A percentile compares a stretch with the other conserved stretches of the same genome.
Conservation (phyloP, 2,888 invertebrate species). For the Epirrita christyi region DNA sequence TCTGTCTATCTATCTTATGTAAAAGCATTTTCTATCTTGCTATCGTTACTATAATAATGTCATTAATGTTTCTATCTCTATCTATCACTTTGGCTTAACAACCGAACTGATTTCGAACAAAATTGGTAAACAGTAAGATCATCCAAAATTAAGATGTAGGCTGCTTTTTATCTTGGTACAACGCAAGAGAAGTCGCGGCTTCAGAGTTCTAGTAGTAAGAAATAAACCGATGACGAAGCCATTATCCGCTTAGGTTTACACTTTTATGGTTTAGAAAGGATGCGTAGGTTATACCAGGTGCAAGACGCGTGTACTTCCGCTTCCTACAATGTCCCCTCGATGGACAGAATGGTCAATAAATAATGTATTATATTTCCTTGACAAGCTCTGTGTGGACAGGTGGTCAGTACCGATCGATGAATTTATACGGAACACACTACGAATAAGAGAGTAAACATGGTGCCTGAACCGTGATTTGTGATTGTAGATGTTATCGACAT, state of each 20-base stretch:
- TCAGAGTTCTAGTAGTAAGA: neutral
- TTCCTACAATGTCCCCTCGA: slow-evolving; percentile 49
- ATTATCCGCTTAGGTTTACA: slow-evolving; percentile 44
- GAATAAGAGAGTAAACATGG: slow-evolving; percentile 20
- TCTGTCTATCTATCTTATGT: too few relatives aligned
- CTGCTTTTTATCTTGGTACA: too few relatives aligned
- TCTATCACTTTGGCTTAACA: too few relatives aligned
- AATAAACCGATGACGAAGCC: slow-evolving; percentile 23
- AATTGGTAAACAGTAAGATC: too few relatives aligned
- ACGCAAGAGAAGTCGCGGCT: neutral
- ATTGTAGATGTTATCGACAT: neutral
- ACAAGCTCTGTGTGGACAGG: slow-evolving; percentile 43
- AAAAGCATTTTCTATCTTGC: too few relatives aligned
- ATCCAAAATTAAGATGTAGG: too few relatives aligned
- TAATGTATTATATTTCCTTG: slow-evolving; percentile 21
- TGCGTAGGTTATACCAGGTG: slow-evolving; percentile 73
- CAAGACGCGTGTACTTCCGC: slow-evolving; percentile 72
- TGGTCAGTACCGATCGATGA: slow-evolving; percentile 50
- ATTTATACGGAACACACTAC: slow-evolving; percentile 35
- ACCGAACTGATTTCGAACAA: too few relatives aligned
- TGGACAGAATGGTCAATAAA: slow-evolving; percentile 10
- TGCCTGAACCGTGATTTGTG: neutral
- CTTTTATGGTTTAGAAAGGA: slow-evolving; percentile 78
- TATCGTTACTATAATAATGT: too few relatives aligned
- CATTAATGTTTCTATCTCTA: too few relatives aligned